These are phyloP conservation scores for Tubiluchus corallicola DNA, from an alignment of 2,888 invertebrate species.

Conservation along the genomic window DNA sequence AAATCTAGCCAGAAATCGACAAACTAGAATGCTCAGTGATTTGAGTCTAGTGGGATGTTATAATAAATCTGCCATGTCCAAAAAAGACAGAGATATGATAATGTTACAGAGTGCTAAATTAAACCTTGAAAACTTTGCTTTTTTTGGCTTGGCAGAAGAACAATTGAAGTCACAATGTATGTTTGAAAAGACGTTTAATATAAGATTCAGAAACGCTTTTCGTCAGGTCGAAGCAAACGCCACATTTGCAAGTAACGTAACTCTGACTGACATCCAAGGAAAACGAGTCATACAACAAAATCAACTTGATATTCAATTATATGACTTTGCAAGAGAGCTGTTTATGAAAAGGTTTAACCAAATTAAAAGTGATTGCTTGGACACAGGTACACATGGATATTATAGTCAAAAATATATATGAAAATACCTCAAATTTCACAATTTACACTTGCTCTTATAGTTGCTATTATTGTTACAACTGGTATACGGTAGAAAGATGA, in stretches of 20 bases:
- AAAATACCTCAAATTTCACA: too few species aligned
- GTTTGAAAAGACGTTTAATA: constrained; percentile 24
- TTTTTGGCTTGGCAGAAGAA: constrained; percentile 87
- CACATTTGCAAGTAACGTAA: constrained; percentile 60
- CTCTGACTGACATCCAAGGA: constrained; percentile 52
- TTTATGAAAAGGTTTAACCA: constrained; percentile 55
- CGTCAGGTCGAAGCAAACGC: constrained; percentile 84
- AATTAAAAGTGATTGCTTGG: too few species aligned
- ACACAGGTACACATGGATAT: too few species aligned
- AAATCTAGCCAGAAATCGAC: constrained; percentile 86
- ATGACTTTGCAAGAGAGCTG: constrained; percentile 73
- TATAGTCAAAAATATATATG: too few species aligned
- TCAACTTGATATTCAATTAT: constrained; percentile 73
- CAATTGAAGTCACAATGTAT: constrained; percentile 42
- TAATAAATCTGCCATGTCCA: constrained; percentile 49
- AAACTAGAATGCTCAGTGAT: constrained; percentile 94
- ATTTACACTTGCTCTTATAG: too few species aligned
- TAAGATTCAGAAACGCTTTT: constrained; percentile 36
- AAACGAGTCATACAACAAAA: constrained; percentile 58
- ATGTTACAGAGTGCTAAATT: constrained; percentile 86
- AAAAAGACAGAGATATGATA: constrained; percentile 47
- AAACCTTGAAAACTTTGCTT: constrained; percentile 85
- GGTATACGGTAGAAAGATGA: too few species aligned
- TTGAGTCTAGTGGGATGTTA: constrained; percentile 87
- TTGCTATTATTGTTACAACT: too few species aligned